phyloP scores from a whole-genome alignment of 2,888 invertebrate species.

The Zele albiditarsus region DNA sequence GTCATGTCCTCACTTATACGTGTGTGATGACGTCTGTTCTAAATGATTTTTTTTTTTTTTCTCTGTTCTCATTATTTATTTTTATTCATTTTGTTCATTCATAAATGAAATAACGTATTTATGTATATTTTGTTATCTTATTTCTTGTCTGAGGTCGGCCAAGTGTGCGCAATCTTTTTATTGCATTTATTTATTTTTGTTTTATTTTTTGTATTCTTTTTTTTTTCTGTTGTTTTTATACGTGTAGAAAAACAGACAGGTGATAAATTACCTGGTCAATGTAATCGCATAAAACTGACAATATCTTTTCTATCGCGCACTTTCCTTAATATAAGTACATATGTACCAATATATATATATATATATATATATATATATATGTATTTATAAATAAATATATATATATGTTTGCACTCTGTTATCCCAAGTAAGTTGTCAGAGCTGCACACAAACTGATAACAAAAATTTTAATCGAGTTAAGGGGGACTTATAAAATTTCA shows the following conservation, averaged over 20 bases:
- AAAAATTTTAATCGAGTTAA: conserved; percentile 36
- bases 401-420: neutral
- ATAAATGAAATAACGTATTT: neutral
- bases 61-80: neutral
- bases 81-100: neutral
- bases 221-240: neutral
- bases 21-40: neutral
- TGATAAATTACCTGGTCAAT: conserved; percentile 1
- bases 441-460: conserved; percentile 32
- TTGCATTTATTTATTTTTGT: neutral
- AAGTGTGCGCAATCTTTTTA: neutral
- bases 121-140: conserved; percentile 3
- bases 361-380: neutral
- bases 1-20: conserved; percentile 4
- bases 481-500: conserved; percentile 17
- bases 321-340: neutral
- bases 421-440: conserved; percentile 25
- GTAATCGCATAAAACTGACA: neutral
- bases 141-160: conserved; percentile 14
- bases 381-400: neutral
- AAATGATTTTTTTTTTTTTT: neutral
- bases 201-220: neutral
- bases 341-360: neutral
- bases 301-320: neutral
- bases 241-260: neutral